Evolutionary conservation across 2,797 vertebrate species (phyloP).

Genomic region (Sebastes oblongus): DNA sequence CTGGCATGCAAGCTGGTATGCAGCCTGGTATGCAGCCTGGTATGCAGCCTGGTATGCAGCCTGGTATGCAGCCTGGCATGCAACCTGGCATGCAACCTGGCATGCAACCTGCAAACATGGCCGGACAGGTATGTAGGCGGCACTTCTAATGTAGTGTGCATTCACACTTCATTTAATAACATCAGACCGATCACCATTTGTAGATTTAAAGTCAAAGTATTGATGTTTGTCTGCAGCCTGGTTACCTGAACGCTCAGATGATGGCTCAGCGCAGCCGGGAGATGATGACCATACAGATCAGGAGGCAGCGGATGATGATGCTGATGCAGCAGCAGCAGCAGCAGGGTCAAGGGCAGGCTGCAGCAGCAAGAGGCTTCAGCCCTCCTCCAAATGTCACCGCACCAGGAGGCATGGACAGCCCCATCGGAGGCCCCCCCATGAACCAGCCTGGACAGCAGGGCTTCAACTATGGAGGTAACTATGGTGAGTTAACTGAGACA

Average conservation of each 20-base stretch:
- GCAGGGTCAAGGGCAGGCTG: slow-evolving; percentile 66
- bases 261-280: slow-evolving; percentile 94
- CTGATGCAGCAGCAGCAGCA: slow-evolving; percentile 88
- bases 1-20: slow-evolving; percentile 87
- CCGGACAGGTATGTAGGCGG: slow-evolving; percentile 69
- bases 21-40: slow-evolving; percentile 87
- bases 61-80: slow-evolving; percentile 87
- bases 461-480: slow-evolving; percentile 91
- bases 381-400: slow-evolving; percentile 95
- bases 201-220: neutral
- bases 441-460: slow-evolving; percentile 89
- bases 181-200: neutral
- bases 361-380: slow-evolving; percentile 88
- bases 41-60: slow-evolving; percentile 88
- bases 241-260: slow-evolving; percentile 96
- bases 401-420: slow-evolving; percentile 89
- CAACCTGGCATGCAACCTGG: slow-evolving; percentile 87
- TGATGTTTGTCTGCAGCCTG: slow-evolving; percentile 76
- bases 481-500: slow-evolving; percentile 80
- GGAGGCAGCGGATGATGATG: slow-evolving; percentile 92
- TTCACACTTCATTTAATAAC: neutral
- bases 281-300: slow-evolving; percentile 90
- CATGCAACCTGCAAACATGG: slow-evolving; percentile 83
- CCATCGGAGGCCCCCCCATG: slow-evolving; percentile 85
- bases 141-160: neutral